Conservation (phyloP, 2,797 vertebrate genomes). For the Nothura maculosa region DNA sequence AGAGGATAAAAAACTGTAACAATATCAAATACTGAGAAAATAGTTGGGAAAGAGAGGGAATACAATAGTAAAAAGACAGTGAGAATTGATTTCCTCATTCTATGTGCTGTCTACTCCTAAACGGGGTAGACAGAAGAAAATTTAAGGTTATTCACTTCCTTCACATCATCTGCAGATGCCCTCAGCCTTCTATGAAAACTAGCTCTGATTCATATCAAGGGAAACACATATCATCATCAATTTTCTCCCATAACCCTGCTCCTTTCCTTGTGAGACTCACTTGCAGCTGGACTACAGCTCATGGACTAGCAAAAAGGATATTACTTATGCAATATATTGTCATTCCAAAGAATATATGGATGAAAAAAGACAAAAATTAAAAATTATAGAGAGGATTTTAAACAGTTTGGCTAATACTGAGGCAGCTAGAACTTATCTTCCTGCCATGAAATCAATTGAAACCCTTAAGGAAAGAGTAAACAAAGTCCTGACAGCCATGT, state of each 20-base stretch:
- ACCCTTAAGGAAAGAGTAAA: not conserved
- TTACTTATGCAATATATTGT: not conserved
- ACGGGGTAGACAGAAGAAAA: not conserved
- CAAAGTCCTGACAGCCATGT: not conserved
- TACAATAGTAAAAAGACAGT: not conserved
- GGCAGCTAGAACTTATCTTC: not conserved
- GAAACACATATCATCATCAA: not conserved
- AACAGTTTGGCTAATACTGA: not conserved
- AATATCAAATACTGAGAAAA: not conserved
- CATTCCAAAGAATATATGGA: constrained; percentile 3
- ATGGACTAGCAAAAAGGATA: not conserved
- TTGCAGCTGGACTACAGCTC: not conserved
- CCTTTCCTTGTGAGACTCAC: not conserved
- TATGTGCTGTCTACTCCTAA: not conserved
- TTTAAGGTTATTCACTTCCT: not conserved
- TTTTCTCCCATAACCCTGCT: not conserved
- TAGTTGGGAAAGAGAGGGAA: not conserved
- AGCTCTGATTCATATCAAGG: not conserved
- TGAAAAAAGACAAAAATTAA: constrained; percentile 43
- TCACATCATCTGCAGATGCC: not conserved
- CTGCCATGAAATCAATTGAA: not conserved
- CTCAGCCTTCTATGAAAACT: not conserved
- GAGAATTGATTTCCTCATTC: not conserved
- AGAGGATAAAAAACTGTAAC: not conserved
- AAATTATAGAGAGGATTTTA: not conserved